These are phyloP conservation scores for Poecile montanus DNA, from an alignment of 2,797 vertebrate genomes.

Conservation along the genomic window DNA sequence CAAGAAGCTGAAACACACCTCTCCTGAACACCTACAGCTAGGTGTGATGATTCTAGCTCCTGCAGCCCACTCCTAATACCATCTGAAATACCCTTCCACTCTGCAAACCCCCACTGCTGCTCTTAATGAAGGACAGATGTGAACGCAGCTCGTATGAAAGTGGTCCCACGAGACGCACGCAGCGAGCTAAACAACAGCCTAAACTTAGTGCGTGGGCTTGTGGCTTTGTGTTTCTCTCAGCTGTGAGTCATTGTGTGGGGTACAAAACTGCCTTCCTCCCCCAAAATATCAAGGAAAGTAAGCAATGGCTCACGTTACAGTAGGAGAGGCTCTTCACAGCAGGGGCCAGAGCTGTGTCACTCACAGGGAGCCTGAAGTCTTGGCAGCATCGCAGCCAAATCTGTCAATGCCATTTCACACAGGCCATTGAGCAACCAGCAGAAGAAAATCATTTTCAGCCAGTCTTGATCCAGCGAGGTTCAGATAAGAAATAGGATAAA, in stretches of 20 bases:
- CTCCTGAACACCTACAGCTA: neutral
- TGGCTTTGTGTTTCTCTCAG: slow-evolving; percentile 10
- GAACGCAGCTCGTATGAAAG: neutral
- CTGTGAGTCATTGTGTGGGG: slow-evolving; percentile 39
- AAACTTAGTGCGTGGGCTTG: neutral
- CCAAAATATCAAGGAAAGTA: neutral
- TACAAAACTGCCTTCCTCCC: neutral
- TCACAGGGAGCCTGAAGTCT: neutral
- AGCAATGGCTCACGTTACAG: neutral
- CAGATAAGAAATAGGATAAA: neutral
- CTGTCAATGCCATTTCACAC: neutral
- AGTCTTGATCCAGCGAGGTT: neutral
- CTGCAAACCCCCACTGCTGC: neutral
- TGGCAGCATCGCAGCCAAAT: neutral
- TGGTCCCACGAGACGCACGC: neutral
- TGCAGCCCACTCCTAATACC: neutral
- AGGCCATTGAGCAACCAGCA: neutral
- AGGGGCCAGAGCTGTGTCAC: neutral
- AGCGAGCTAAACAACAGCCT: neutral
- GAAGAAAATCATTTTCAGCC: neutral
- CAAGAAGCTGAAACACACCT: neutral
- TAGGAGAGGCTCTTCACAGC: neutral
- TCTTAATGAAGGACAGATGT: neutral
- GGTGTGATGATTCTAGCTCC: neutral
- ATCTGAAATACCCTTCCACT: neutral